These are phyloP conservation scores for Leptosomus discolor DNA, from an alignment of 2,113 vertebrate genomes.

Conservation along the genomic window DNA sequence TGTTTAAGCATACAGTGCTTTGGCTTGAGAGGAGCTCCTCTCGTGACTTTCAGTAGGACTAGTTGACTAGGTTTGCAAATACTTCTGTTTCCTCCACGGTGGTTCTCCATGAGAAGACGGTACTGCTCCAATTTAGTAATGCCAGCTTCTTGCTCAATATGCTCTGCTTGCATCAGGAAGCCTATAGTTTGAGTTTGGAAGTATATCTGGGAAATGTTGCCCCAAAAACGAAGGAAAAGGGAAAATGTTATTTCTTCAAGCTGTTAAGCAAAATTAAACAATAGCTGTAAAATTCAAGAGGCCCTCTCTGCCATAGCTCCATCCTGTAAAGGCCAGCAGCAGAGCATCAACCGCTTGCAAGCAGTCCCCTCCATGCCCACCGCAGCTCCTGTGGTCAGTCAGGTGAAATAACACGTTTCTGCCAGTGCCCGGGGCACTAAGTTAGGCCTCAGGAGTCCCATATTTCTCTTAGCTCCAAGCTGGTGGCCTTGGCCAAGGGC, in stretches of 20 bases:
- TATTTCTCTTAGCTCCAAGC: background rate
- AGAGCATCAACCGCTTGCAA: background rate
- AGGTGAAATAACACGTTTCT: background rate
- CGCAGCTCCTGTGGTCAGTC: background rate
- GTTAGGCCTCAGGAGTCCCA: background rate
- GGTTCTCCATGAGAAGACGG: background rate
- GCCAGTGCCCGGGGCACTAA: background rate
- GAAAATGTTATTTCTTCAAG: background rate
- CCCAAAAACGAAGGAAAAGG: background rate
- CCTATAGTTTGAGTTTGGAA: background rate
- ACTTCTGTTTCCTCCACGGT: background rate
- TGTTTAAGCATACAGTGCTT: slow-evolving; percentile 27
- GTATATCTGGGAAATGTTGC: background rate
- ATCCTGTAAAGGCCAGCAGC: background rate
- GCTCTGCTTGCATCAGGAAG: background rate
- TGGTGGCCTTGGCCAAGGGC: background rate
- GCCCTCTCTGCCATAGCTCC: background rate
- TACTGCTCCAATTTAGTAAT: background rate
- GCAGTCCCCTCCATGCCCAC: background rate
- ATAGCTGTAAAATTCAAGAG: background rate
- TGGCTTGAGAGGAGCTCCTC: background rate
- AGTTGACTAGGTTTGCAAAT: background rate
- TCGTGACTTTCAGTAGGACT: background rate
- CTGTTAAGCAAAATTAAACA: background rate
- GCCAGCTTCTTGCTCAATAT: background rate